Percentiles rank a stretch among this genome's conserved stretches.
phyloP scores from a whole-genome alignment of 2,113 vertebrate genomes.

The Pholis gunnellus region DNA sequence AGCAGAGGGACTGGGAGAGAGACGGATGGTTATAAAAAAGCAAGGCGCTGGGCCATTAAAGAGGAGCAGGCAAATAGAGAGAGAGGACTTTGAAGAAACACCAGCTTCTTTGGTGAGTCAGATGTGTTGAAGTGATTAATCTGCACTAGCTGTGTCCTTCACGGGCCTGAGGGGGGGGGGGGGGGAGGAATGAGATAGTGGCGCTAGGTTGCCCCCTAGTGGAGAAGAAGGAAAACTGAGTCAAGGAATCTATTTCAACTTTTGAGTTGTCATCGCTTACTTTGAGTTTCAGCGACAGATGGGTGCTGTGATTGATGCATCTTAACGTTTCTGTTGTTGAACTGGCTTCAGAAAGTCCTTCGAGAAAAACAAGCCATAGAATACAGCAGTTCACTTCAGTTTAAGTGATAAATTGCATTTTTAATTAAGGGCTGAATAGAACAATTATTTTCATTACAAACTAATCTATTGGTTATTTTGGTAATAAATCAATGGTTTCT shows the following conservation, averaged over 20 bases:
- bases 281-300: conserved; percentile 14
- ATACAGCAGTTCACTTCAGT: neutral
- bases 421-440: neutral
- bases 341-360: neutral
- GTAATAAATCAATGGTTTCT: neutral
- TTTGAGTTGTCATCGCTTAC: conserved; percentile 19
- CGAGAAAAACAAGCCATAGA: neutral
- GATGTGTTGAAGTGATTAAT: conserved; percentile 75
- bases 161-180: conserved; percentile 30
- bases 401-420: neutral
- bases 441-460: neutral
- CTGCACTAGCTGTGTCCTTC: conserved; percentile 73
- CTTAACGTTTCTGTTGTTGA: neutral
- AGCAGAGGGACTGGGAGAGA: conserved; percentile 36
- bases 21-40: conserved; percentile 71
- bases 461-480: neutral
- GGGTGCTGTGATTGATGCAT: conserved; percentile 17
- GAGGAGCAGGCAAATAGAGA: conserved; percentile 48
- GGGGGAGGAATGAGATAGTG: neutral
- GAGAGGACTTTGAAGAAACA: conserved; percentile 66
- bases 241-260: neutral
- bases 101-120: conserved; percentile 74
- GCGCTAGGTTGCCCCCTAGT: conserved; percentile 61
- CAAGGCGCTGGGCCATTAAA: conserved; percentile 57
- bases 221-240: conserved; percentile 22